Base-by-base conservation (phyloP, 2,797 vertebrate genomes). In the Miichthys miiuy region DNA sequence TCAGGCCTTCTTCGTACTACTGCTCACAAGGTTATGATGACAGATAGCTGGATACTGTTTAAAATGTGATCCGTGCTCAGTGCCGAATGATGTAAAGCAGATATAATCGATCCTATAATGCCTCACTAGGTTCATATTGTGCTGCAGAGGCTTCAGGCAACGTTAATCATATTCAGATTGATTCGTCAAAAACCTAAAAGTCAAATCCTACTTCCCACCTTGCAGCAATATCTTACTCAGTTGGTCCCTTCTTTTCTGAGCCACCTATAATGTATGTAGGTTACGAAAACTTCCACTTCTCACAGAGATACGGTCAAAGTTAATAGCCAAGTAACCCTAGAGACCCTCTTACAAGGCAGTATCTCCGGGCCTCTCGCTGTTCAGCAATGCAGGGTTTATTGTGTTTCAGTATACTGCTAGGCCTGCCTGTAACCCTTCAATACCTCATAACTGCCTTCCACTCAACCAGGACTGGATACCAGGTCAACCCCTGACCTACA, bases 361-460 rank as follows among this genome's bases (percentile, higher is more conserved):
- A 72, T 72, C 60, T 80, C 25, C 5, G 65, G 77, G 83, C 80
- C 80, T 66, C 79, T 81, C 18, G 1, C 68, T 75, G 71, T 47
- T 48, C 21, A 75, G 88, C 83, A 89, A 81, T 65, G 67, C 64
- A 34, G 61, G 64, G 70, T 82, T 83, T 85, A 81, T 86, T 74
- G 78, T 54, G 65, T 76, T 82, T 68, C 81, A 73, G 63, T 72
- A 54, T 41, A 66, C 73, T 66, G 79, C 77, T 64, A 8, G 68
- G 48, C 52, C 64, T 66, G 52, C 62, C 55, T 66, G 50, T 54
- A 61, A 61, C 78, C 81, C 57, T 76, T 67, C 80, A 69, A 48
- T 50, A 80, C 66, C 69, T 80, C 78, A 87, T 79, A 87, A 77
- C 64, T 67, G 76, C 25, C 72, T 69, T 86, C 55, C 79, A 81